Base-by-base conservation (phyloP, 2,888 invertebrate species). In the Ornithoptera alexandrae region DNA sequence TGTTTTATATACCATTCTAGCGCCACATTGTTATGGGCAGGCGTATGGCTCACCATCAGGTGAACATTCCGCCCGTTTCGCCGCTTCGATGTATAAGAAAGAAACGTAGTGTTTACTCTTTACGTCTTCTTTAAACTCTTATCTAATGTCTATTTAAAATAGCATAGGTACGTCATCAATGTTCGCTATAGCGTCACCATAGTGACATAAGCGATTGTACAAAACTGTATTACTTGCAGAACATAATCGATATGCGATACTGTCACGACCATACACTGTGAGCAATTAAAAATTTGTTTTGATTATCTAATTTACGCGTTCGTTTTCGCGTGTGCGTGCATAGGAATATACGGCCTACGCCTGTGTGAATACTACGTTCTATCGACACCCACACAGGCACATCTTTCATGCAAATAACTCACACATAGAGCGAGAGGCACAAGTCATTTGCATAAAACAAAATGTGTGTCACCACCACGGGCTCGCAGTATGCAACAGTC, bases 401-500 rank as follows among this genome's bases (percentile, higher is more conserved):
- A 46, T 12, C 1, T n/a, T 56, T 56, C 20, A 56, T 7, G n/a
- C 1, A n/a, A 46, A 56, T n/a, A 56, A 56, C 56, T 0, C 46
- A 46, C n/a, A 56, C 20, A n/a, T 4, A 56, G 20, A 56, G 18
- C 6, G 8, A 20, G 7, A 20, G 2, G 56, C 20, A 56, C 18
- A 56, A 20, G 5, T 56, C 20, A 56, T 6, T 20, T 56, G 56
- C 10, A 10, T 63, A 63, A 56, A 65, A 57, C 57, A 22, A 15
- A 46, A 56, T 65, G 74, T 74, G 68, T 79, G 82, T 82, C 81
- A 79, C 71, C 72, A 74, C 70, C 71, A 74, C 10, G 15, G 60
- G 61, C 77, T 78, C 77, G 79, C 76, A 76, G 65, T 76, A 62
- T 53, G 73, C 73, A 73, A 74, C 75, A 66, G 17, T 12, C 62